phyloP scores from a whole-genome alignment of 1,140 invertebrate species.

The Orius laevigatus region DNA sequence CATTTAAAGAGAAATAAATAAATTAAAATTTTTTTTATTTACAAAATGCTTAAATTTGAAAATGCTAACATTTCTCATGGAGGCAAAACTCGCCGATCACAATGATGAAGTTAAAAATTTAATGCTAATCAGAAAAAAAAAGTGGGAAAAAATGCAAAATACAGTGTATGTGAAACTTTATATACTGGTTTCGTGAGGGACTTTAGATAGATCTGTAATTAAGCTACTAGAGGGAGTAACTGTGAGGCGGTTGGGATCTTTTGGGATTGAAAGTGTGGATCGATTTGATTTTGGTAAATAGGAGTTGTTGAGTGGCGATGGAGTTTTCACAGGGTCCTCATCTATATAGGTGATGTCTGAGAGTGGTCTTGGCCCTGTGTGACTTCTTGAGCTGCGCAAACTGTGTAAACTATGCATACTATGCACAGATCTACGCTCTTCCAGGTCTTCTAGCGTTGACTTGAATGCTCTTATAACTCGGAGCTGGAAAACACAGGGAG shows the following conservation, averaged over 20 bases:
- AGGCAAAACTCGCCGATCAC: too few relatives aligned
- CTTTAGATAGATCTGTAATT: constrained; percentile 40
- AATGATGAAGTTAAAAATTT: too few relatives aligned
- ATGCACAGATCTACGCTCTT: constrained; percentile 94
- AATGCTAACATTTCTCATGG: too few relatives aligned
- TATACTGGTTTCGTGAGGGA: constrained; percentile 55
- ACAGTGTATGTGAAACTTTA: constrained; percentile 25
- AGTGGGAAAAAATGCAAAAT: too few relatives aligned
- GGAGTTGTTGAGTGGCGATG: constrained; percentile 24
- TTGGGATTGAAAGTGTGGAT: constrained; percentile 25
- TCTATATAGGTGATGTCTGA: constrained; percentile 86
- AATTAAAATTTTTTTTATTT: too few relatives aligned
- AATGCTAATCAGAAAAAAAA: too few relatives aligned
- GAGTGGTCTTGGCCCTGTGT: constrained; percentile 57
- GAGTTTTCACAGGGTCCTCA: constrained; percentile 55
- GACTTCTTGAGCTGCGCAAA: constrained; percentile 71
- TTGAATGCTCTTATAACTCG: constrained; percentile 99
- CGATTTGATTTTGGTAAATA: constrained; percentile 20
- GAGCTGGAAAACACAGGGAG: constrained; percentile 76
- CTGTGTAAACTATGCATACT: constrained; percentile 92
- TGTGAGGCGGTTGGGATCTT: constrained; percentile 25
- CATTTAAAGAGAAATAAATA: too few relatives aligned
- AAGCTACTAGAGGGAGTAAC: constrained; percentile 23
- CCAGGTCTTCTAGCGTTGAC: constrained; percentile 97
- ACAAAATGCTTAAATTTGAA: too few relatives aligned